Percentiles rank a stretch among this genome's conserved stretches.
These are phyloP conservation scores for Salvelinus sp. DNA, from an alignment of 2,113 vertebrate species.

Conservation along the genomic window DNA sequence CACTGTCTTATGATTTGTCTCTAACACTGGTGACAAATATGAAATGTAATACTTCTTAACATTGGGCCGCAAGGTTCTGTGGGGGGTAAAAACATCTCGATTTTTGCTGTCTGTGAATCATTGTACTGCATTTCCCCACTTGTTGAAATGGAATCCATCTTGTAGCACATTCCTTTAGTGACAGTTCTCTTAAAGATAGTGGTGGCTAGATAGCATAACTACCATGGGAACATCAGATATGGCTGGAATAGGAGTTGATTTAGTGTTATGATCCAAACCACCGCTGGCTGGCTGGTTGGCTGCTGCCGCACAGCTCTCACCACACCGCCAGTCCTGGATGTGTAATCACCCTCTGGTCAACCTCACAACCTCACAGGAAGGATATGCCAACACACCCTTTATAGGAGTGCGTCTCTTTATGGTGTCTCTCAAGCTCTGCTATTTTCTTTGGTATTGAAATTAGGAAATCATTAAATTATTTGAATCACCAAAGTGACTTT, in stretches of 20 bases:
- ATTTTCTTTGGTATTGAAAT: background rate
- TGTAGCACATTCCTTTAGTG: conserved; percentile 55
- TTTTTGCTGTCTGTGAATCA: conserved; percentile 1
- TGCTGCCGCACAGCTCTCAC: conserved; percentile 45
- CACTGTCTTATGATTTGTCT: too few species aligned
- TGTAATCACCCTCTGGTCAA: conserved; percentile 46
- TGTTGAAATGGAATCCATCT: conserved; percentile 27
- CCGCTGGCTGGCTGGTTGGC: conserved; percentile 47
- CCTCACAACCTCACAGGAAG: conserved; percentile 45
- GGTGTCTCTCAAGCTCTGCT: conserved; percentile 17
- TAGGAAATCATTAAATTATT: too few species aligned
- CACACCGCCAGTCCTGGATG: conserved; percentile 54
- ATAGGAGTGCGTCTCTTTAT: conserved; percentile 33
- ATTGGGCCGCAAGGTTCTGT: background rate
- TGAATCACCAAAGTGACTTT: too few species aligned
- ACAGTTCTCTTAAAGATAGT: conserved; percentile 50
- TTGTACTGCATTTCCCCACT: conserved; percentile 14
- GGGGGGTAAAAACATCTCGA: background rate
- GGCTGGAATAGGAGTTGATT: conserved; percentile 51
- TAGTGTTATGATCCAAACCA: conserved; percentile 58
- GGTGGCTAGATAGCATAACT: conserved; percentile 53
- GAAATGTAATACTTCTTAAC: too few species aligned
- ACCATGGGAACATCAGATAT: conserved; percentile 63
- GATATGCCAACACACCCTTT: conserved; percentile 66
- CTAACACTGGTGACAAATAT: too few species aligned